A percentile compares a stretch with the other conserved stretches of the same genome.
phyloP scores from a whole-genome alignment of 2,888 invertebrate genomes.

The Zhengitettix transpicula region DNA sequence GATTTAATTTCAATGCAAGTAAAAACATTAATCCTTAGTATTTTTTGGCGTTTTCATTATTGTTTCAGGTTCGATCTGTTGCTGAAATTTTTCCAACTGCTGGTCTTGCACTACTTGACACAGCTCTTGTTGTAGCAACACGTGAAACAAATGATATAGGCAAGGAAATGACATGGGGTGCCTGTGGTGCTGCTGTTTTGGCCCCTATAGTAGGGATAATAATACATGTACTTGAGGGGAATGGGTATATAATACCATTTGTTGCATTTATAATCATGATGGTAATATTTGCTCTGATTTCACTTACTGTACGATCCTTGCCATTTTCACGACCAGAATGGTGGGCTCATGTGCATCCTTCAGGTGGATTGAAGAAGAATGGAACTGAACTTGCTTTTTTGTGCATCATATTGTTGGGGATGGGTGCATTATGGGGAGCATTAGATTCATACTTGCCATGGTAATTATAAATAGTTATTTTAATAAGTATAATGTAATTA shows the following conservation, averaged over 20 bases:
- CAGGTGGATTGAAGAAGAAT: neutral
- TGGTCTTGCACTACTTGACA: slow-evolving; percentile 48
- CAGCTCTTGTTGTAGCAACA: slow-evolving; percentile 67
- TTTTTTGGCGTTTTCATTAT: neutral
- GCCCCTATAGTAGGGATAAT: slow-evolving; percentile 37
- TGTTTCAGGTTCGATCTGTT: slow-evolving; percentile 29
- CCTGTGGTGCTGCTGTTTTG: slow-evolving; percentile 52
- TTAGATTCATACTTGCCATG: slow-evolving; percentile 62
- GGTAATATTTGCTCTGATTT: slow-evolving; percentile 43
- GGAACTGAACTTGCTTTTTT: slow-evolving; percentile 57
- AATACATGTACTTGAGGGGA: neutral
- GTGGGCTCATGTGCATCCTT: slow-evolving; percentile 39
- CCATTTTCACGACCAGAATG: slow-evolving; percentile 48
- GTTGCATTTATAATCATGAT: slow-evolving; percentile 36
- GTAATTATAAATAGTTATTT: slow-evolving; percentile 26
- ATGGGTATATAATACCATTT: slow-evolving; percentile 33
- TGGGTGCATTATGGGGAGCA: slow-evolving; percentile 65
- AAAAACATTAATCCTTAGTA: neutral
- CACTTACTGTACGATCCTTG: slow-evolving; percentile 34
- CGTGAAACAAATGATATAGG: slow-evolving; percentile 67
- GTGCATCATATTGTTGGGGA: slow-evolving; percentile 45
- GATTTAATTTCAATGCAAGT: neutral
- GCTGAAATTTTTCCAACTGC: slow-evolving; percentile 65
- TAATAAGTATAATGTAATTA: too few species aligned
- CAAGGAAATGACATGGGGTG: slow-evolving; percentile 58